These are phyloP conservation scores for Uropetala carovei DNA, from an alignment of 2,888 invertebrate species.

Conservation along the genomic window DNA sequence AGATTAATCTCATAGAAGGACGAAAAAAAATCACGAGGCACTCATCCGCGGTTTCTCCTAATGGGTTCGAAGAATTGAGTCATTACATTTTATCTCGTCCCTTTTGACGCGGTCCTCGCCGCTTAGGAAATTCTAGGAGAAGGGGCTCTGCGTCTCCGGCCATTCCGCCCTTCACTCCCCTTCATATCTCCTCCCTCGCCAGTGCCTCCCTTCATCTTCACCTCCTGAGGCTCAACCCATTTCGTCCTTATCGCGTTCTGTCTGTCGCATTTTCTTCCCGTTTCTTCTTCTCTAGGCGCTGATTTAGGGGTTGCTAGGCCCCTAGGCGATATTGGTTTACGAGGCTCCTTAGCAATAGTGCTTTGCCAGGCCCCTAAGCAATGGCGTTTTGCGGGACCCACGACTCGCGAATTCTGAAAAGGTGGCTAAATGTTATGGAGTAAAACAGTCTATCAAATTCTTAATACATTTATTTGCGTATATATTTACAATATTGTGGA, in stretches of 20 bases:
- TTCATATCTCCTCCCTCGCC: neutral
- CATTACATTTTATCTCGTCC: conserved; percentile 2
- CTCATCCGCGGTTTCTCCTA: neutral
- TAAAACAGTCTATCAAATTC: too few species aligned
- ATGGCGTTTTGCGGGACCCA: too few species aligned
- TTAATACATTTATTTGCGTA: too few species aligned
- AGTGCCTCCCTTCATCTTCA: neutral
- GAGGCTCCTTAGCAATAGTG: too few species aligned
- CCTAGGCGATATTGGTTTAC: too few species aligned
- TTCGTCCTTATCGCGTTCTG: neutral
- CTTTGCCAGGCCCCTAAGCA: too few species aligned
- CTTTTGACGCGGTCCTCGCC: neutral
- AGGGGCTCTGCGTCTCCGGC: neutral
- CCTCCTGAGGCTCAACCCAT: neutral
- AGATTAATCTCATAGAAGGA: neutral
- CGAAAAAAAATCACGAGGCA: neutral
- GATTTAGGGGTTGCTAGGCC: too few species aligned
- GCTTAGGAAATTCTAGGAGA: neutral
- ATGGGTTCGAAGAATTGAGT: neutral
- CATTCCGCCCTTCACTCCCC: neutral
- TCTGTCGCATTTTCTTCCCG: neutral
- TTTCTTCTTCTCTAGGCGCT: too few species aligned
- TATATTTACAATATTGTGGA: too few species aligned
- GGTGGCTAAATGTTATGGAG: too few species aligned
- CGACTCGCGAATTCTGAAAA: too few species aligned